phyloP scores from a whole-genome alignment of 64 coral and sea anemone genomes.

The Porites australiensis region DNA sequence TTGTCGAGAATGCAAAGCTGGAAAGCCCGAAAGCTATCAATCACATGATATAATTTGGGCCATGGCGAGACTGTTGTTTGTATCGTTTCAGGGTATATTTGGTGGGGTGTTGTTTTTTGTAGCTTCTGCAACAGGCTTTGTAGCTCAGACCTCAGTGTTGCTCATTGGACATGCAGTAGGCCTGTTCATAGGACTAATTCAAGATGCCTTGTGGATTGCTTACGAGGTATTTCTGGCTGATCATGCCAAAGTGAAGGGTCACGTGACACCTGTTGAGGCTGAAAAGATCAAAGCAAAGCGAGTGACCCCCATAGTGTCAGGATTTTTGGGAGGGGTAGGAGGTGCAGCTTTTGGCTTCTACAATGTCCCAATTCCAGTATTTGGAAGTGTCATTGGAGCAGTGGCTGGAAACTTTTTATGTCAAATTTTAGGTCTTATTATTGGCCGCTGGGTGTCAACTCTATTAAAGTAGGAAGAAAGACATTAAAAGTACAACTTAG shows the following conservation, averaged over 20 bases:
- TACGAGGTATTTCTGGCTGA: slow-evolving; percentile 74
- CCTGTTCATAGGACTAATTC: slow-evolving; percentile 65
- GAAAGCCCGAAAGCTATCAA: slow-evolving; percentile 88
- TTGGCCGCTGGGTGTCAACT: slow-evolving; percentile 89
- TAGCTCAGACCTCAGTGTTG: slow-evolving; percentile 79
- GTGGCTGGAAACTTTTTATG: slow-evolving; percentile 79
- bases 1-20: slow-evolving; percentile 90
- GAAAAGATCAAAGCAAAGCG: slow-evolving; percentile 92
- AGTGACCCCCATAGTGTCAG: slow-evolving; percentile 75
- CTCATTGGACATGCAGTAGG: slow-evolving; percentile 59
- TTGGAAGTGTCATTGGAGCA: slow-evolving; percentile 79
- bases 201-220: slow-evolving; percentile 77
- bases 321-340: slow-evolving; percentile 81
- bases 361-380: slow-evolving; percentile 69
- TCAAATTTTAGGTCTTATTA: slow-evolving; percentile 77
- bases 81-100: slow-evolving; percentile 63
- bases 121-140: slow-evolving; percentile 73
- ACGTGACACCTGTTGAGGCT: slow-evolving; percentile 87
- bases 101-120: slow-evolving; percentile 70
- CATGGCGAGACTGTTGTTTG: slow-evolving; percentile 65
- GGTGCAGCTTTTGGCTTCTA: slow-evolving; percentile 75
- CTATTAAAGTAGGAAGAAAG: slow-evolving; percentile 58
- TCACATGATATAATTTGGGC: slow-evolving; percentile 74
- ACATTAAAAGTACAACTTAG: too few species aligned
- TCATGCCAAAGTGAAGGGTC: slow-evolving; percentile 72